Evolutionary conservation across 2,113 vertebrate species (phyloP).

Genomic region (Corapipo altera): DNA sequence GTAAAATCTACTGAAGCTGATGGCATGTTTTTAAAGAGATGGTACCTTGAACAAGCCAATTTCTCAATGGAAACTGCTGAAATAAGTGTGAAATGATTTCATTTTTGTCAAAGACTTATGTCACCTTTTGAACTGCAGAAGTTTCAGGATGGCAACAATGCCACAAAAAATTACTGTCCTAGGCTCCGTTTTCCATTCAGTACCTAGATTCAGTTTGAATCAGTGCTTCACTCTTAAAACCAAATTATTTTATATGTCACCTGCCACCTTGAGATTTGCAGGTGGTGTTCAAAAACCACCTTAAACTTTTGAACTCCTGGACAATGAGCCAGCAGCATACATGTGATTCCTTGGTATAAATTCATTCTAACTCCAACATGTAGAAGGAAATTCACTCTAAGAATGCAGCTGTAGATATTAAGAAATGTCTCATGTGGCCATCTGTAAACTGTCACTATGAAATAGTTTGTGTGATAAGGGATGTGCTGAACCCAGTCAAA

Average conservation of each 20-base stretch:
- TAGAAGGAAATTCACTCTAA: not conserved
- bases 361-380: not conserved
- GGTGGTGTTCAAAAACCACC: not conserved
- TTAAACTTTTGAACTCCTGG: conserved; percentile 24
- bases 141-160: conserved; percentile 27
- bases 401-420: not conserved
- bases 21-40: conserved; percentile 14
- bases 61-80: conserved; percentile 55
- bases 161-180: not conserved
- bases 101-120: conserved; percentile 5
- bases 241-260: not conserved
- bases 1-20: not conserved
- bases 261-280: not conserved
- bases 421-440: not conserved
- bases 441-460: not conserved
- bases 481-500: not conserved
- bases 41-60: not conserved
- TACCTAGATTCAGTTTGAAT: conserved; percentile 45
- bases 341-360: accelerated
- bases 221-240: not conserved
- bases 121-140: not conserved
- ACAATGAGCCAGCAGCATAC: not conserved
- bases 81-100: conserved; percentile 24
- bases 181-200: conserved; percentile 51
- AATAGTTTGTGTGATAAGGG: not conserved